Evolutionary conservation across 2,797 vertebrate genomes (phyloP).

Genomic region (Megalops cyprinoides): DNA sequence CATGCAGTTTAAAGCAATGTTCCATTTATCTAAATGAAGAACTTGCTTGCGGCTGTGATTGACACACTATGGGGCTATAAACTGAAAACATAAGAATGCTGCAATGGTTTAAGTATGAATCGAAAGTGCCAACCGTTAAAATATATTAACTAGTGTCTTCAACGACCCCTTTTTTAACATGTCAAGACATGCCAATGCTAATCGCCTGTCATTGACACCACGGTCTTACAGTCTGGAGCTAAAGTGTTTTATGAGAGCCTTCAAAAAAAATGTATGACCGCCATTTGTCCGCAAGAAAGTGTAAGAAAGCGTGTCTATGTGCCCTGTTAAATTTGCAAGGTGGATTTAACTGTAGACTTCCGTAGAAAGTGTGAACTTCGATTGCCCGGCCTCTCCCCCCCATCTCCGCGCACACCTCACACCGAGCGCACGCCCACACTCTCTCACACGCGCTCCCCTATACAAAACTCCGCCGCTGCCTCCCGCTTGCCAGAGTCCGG

Average conservation of each 20-base stretch:
- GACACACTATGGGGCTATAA: background rate
- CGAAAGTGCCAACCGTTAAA: too few species aligned
- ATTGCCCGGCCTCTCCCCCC: conserved; percentile 34
- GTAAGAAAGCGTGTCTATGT: conserved; percentile 69
- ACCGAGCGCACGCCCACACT: conserved; percentile 38
- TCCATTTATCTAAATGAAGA: background rate
- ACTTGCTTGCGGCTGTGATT: background rate
- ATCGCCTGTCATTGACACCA: conserved; percentile 62
- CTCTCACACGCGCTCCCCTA: conserved; percentile 3
- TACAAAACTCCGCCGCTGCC: conserved; percentile 52
- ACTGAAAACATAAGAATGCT: background rate
- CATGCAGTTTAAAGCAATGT: background rate
- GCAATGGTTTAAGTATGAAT: background rate
- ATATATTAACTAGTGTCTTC: background rate
- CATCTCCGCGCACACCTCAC: conserved; percentile 28
- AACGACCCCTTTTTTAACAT: conserved; percentile 48
- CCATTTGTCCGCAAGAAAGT: conserved; percentile 76
- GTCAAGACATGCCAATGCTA: conserved; percentile 63
- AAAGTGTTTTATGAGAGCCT: conserved; percentile 45
- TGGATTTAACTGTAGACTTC: conserved; percentile 69
- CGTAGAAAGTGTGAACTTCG: conserved; percentile 65
- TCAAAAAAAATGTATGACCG: conserved; percentile 54
- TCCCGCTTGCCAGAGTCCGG: conserved; percentile 55
- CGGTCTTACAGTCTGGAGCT: conserved; percentile 45
- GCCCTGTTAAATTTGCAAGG: conserved; percentile 58